Evolutionary conservation across 2,888 invertebrate species (phyloP), one percentile per base, ranked within the genome.

Genomic region (Chymomyza amoena): DNA sequence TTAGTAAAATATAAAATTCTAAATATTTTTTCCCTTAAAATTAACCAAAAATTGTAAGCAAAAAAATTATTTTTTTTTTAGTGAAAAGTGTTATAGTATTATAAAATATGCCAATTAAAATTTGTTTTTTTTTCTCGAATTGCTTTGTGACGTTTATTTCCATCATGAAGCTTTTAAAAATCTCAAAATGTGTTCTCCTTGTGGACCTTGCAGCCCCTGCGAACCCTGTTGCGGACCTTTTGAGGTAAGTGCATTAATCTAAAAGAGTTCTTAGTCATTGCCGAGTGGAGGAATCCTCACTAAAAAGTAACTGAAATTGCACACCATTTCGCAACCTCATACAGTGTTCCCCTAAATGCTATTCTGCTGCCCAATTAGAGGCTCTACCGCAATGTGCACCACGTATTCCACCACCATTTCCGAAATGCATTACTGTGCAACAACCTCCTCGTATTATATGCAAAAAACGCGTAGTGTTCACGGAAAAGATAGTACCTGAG

Each of bases 161-260:
- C 3, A 50, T 18, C 6, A 65, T 77, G 64, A 54, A 87, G 84
- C 79, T 73, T 56, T 54, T 63, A 69, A 64, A 64, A 76, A 68
- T 61, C 68, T 66, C 64, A 76, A 69, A 80, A 90, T 90, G 90
- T 90, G 90, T 74, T 81, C 81, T 64, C 84, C 84, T 67, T 81
- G 78, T 39, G 71, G 75, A 7, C 80, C 84, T 28, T 83, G 81
- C 73, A 76, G 79, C 71, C 89, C 88, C 52, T 89, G 89, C 69
- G 91, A 89, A 77, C 90, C 90, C 18, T 91, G 91, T 66, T 87
- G 90, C 72, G 90, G 90, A 80, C 90, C 91, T 59, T 89, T 89
- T 69, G 90, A 90, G 89, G 91, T 91, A 76, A 88, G 89, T 86
- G n/a, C 45, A 20, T 10, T 16, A 60, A 9, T 52, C 25, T 57